These are phyloP conservation scores for Allygus modestus DNA, from an alignment of 2,888 invertebrate genomes.

Conservation along the genomic window DNA sequence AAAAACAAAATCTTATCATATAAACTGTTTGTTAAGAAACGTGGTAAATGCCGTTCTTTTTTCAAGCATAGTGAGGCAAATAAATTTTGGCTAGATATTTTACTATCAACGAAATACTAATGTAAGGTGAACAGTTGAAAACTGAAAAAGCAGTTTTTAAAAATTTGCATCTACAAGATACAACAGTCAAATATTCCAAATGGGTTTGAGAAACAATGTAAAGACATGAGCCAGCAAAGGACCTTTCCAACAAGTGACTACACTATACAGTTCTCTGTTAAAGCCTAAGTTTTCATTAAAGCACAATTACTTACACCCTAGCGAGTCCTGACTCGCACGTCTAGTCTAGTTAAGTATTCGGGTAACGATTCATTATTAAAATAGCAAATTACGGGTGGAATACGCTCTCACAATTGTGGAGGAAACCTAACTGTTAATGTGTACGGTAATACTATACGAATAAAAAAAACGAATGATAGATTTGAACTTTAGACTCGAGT, in stretches of 20 bases:
- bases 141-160: too few species aligned
- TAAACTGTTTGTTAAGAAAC: too few species aligned
- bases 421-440: neutral
- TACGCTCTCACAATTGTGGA: neutral
- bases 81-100: too few species aligned
- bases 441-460: neutral
- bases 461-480: slow-evolving; percentile 20
- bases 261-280: slow-evolving; percentile 37
- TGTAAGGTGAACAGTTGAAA: too few species aligned
- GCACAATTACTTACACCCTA: slow-evolving; percentile 45
- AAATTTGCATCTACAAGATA: too few species aligned
- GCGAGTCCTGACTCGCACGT: slow-evolving; percentile 3
- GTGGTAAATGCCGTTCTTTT: too few species aligned
- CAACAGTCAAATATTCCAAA: too few species aligned
- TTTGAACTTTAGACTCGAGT: slow-evolving; percentile 41
- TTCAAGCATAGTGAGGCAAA: too few species aligned
- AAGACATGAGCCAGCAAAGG: neutral
- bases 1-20: too few species aligned
- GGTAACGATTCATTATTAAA: slow-evolving; percentile 43
- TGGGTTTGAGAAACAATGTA: too few species aligned
- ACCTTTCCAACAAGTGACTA: neutral
- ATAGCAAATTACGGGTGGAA: slow-evolving; percentile 22
- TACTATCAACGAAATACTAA: too few species aligned
- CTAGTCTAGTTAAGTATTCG: slow-evolving; percentile 44
- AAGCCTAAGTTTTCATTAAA: slow-evolving; percentile 52